phyloP scores from a whole-genome alignment of 1,140 invertebrate species.

The Heliconius hewitsoni region DNA sequence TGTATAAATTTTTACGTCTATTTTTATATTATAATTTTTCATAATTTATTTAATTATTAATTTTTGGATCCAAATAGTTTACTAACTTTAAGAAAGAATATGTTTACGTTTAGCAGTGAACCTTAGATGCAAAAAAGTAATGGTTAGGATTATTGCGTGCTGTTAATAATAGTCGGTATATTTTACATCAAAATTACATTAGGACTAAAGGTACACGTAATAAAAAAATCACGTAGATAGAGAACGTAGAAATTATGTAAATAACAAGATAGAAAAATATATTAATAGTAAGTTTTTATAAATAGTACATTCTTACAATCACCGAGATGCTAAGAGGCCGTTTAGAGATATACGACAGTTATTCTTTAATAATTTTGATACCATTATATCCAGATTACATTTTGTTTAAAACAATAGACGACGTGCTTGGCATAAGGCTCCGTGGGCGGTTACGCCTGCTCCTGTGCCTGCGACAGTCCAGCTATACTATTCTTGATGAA shows the following conservation, averaged over 20 bases:
- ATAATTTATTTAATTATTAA: no score
- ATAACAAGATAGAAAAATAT: no score
- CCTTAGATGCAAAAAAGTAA: neutral
- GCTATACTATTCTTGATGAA: constrained; percentile 11
- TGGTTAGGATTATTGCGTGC: neutral
- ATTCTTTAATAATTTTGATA: constrained; percentile 44
- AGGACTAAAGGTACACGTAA: no score
- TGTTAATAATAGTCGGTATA: neutral
- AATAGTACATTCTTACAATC: neutral
- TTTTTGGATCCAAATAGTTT: no score
- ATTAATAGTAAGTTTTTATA: no score
- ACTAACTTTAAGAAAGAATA: neutral
- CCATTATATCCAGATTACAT: constrained; percentile 50
- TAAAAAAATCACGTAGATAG: no score
- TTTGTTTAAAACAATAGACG: constrained; percentile 63
- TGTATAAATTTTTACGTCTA: no score
- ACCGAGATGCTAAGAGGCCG: constrained; percentile 36
- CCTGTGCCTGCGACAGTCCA: constrained; percentile 43
- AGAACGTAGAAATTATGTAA: no score
- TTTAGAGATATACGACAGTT: constrained; percentile 43
- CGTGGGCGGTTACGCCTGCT: constrained; percentile 12
- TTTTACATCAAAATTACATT: neutral
- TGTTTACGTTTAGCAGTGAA: neutral
- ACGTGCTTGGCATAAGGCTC: constrained; percentile 50
- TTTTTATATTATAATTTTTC: no score